These are phyloP conservation scores for Pogonognathellus flavescens DNA, from an alignment of 1,140 invertebrate species.

Conservation along the genomic window DNA sequence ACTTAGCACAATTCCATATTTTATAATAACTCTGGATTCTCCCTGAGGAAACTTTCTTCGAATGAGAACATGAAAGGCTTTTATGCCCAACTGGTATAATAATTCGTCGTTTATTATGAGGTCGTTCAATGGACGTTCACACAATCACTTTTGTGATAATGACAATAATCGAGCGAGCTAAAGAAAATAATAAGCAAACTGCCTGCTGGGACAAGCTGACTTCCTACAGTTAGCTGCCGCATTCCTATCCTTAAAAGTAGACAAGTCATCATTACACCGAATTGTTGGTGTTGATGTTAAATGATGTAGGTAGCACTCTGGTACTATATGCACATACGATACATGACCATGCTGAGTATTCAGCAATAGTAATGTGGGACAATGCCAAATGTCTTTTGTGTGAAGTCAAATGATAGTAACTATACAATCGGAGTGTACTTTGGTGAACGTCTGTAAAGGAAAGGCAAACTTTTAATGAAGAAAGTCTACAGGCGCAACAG, in stretches of 20 bases:
- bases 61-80: neutral
- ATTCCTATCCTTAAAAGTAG: neutral
- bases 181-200: slow-evolving; percentile 14
- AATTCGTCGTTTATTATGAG: neutral
- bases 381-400: slow-evolving; percentile 11
- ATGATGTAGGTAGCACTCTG: too few species aligned
- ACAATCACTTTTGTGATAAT: slow-evolving; percentile 1
- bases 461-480: slow-evolving; percentile 13
- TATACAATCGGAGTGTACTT: neutral
- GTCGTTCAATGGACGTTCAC: neutral
- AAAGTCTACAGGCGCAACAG: slow-evolving; percentile 32
- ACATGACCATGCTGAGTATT: neutral
- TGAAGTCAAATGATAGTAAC: neutral
- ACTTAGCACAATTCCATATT: too few species aligned
- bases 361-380: neutral
- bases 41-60: neutral
- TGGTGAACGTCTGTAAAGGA: neutral
- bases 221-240: neutral
- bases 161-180: neutral
- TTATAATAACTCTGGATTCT: neutral
- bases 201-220: neutral
- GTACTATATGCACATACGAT: neutral
- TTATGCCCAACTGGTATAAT: slow-evolving; percentile 17
- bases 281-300: too few species aligned
- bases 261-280: too few species aligned